Base-by-base conservation (phyloP, 1,140 invertebrate genomes). In the honey bee (Apis mellifera) region DNA sequence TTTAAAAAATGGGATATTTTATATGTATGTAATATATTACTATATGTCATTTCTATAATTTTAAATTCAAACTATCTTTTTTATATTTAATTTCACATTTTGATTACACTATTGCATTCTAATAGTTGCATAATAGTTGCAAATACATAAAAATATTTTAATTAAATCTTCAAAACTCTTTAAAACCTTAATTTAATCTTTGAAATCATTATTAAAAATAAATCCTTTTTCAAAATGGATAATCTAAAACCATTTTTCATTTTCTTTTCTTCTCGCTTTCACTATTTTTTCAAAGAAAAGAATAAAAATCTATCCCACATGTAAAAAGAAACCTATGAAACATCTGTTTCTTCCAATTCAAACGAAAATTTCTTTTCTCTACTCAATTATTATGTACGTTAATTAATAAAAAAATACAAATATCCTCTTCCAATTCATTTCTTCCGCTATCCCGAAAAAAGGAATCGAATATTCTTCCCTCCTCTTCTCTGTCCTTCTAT, bases 361-460 rank as follows among this genome's bases (percentile, higher is more conserved):
- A 70, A 65, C 76, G 32, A 48, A 54, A 70, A 52, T 50, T 9
- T n/a, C 26, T 60, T 74, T 80, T 74, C 70, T 74, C 70, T 74
- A 50, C 70, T 7, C 50, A 32, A 52, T 74, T 74, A 80, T 80
- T 74, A 80, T 65, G 60, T 74, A 74, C 50, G 65, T 80, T 80
- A 80, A 80, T 80, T 80, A 80, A 74, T 59, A 62, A 26, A 62
- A 32, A 74, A 74, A 74, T 70, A 71, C 57, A 70, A 64, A 73
- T 65, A 52, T 70, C 69, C n/a, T 26, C 50, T 42, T 74, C 65
- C 78, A 48, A 80, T 74, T 52, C 78, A 62, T 74, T 74, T 64
- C 48, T 50, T 52, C 48, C 68, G 5, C 11, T 17, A 12, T 32
- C 26, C 17, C 19, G 74, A 62, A 21, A 23, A 62, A 59, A 50